Conservation (phyloP, 2,888 invertebrate genomes). For the Rotaria sp. region DNA sequence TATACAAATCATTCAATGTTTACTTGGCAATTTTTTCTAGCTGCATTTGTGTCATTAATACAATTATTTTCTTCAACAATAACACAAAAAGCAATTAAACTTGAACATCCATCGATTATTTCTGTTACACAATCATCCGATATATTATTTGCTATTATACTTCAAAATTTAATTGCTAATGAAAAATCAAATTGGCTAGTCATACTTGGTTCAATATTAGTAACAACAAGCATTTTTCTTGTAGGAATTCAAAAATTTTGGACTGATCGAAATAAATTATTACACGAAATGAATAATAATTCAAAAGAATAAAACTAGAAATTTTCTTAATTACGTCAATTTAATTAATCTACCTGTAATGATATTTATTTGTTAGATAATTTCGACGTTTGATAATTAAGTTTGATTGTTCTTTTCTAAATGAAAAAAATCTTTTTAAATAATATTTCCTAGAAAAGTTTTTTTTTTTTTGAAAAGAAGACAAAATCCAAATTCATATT, state of each 20-base stretch:
- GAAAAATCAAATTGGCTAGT: conserved; percentile 21
- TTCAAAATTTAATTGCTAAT: neutral
- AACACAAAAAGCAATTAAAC: conserved; percentile 30
- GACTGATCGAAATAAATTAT: neutral
- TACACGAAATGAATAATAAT: neutral
- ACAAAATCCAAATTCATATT: too few relatives aligned
- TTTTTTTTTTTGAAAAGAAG: too few relatives aligned
- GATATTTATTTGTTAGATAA: neutral
- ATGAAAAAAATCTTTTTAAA: neutral
- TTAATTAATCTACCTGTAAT: neutral
- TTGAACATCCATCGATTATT: conserved; percentile 12
- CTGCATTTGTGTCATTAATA: neutral
- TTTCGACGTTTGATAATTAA: neutral
- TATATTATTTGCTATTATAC: conserved; percentile 11
- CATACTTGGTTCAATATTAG: neutral
- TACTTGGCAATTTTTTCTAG: neutral
- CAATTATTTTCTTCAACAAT: neutral
- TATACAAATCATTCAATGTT: neutral
- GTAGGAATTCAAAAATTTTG: neutral
- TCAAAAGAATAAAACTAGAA: neutral
- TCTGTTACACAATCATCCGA: neutral
- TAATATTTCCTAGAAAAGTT: too few relatives aligned
- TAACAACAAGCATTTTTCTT: conserved; percentile 8
- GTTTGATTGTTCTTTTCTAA: neutral
- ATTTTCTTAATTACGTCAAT: neutral